These are phyloP conservation scores for Novumbra hubbsi DNA, from an alignment of 2,797 vertebrate genomes.

Conservation along the genomic window DNA sequence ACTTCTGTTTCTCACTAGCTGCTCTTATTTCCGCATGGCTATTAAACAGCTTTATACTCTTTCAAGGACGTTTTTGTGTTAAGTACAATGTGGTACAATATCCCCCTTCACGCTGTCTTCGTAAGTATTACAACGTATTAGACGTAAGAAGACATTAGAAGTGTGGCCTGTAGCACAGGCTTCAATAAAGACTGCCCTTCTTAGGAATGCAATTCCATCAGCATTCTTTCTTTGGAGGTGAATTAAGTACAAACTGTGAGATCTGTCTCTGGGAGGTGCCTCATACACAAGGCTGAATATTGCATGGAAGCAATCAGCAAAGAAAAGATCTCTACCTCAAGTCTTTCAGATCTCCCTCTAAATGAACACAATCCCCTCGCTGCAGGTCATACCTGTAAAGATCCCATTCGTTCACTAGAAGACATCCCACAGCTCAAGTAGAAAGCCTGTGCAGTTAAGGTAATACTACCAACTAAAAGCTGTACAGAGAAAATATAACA, in stretches of 20 bases:
- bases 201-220: neutral
- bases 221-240: neutral
- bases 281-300: neutral
- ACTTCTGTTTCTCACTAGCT: conserved; percentile 5
- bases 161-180: too few relatives aligned
- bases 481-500: neutral
- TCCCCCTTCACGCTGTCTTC: neutral
- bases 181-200: neutral
- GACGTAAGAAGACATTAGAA: neutral
- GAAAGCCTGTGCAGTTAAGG: neutral
- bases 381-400: neutral
- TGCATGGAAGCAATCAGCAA: neutral
- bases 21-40: neutral
- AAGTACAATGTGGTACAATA: neutral
- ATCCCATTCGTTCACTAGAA: neutral
- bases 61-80: neutral
- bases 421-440: neutral
- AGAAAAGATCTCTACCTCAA: neutral
- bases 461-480: neutral
- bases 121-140: neutral
- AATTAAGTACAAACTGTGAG: neutral
- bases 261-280: neutral
- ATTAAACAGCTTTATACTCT: neutral
- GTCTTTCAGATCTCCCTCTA: neutral
- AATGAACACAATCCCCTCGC: neutral